phyloP scores from a whole-genome alignment of 2,113 vertebrate genomes.

The Polyodon spathula region DNA sequence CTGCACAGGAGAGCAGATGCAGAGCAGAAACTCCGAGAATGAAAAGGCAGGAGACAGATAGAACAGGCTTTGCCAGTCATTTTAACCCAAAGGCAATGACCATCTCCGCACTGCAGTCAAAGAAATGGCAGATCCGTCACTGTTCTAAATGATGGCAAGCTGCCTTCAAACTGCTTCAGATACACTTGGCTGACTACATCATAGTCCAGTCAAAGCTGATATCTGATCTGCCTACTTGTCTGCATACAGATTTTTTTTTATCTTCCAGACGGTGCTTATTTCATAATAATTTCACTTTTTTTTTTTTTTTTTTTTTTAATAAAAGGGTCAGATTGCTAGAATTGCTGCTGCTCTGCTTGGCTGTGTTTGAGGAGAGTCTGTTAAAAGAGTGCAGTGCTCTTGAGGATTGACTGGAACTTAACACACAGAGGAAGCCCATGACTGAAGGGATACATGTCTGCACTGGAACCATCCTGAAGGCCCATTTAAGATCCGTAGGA shows the following conservation, averaged over 20 bases:
- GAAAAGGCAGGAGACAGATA: too few species aligned
- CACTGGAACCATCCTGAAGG: too few species aligned
- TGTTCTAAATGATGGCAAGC: conserved; percentile 15
- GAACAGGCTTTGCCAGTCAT: conserved; percentile 15
- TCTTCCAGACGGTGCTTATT: conserved; percentile 1
- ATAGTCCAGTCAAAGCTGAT: neutral
- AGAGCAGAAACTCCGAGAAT: neutral
- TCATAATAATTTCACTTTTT: conserved; percentile 16
- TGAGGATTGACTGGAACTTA: too few species aligned
- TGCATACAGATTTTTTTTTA: neutral
- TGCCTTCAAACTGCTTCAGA: neutral
- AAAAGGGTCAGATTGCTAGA: too few species aligned
- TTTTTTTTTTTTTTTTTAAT: conserved; percentile 43
- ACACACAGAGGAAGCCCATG: too few species aligned
- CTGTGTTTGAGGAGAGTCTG: too few species aligned
- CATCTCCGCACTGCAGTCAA: conserved; percentile 29
- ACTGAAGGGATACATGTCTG: too few species aligned
- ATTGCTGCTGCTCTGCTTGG: too few species aligned
- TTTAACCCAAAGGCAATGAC: conserved; percentile 41
- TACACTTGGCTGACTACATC: neutral
- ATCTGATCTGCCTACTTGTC: neutral
- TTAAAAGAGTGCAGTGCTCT: too few species aligned
- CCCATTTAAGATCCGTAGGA: too few species aligned
- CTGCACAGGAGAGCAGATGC: neutral
- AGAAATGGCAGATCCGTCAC: conserved; percentile 19